Evolutionary conservation across 2,113 vertebrate genomes (phyloP).

Genomic region (Toxostoma redivivum): DNA sequence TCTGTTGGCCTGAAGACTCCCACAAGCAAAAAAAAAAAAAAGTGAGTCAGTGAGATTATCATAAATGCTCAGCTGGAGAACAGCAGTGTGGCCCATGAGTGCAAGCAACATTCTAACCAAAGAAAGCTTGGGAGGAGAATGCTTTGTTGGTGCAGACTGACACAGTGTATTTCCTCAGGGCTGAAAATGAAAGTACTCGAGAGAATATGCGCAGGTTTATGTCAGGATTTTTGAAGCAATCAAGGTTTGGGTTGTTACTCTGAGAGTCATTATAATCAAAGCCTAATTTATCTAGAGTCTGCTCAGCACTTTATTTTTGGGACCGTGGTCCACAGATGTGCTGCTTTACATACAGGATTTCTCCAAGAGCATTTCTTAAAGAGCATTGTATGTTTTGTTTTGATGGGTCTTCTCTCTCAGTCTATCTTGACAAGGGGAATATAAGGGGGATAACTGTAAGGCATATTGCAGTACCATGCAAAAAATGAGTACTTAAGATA

Average conservation of each 20-base stretch:
- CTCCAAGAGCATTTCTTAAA: neutral
- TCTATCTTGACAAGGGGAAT: neutral
- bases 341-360: neutral
- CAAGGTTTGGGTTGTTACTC: neutral
- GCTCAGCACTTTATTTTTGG: neutral
- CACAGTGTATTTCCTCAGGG: neutral
- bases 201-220: neutral
- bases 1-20: neutral
- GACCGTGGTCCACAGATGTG: neutral
- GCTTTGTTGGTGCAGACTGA: neutral
- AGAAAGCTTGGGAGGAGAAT: neutral
- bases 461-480: neutral
- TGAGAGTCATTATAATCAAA: neutral
- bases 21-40: neutral
- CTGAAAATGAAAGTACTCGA: neutral
- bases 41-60: neutral
- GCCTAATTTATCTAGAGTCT: neutral
- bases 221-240: neutral
- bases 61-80: neutral
- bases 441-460: neutral
- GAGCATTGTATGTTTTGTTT: neutral
- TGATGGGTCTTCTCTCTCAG: neutral
- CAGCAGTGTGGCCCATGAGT: neutral
- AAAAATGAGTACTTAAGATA: neutral
- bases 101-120: neutral